These are phyloP conservation scores for Anagyrus pseudococci DNA, from an alignment of 2,888 invertebrate genomes.

Conservation along the genomic window DNA sequence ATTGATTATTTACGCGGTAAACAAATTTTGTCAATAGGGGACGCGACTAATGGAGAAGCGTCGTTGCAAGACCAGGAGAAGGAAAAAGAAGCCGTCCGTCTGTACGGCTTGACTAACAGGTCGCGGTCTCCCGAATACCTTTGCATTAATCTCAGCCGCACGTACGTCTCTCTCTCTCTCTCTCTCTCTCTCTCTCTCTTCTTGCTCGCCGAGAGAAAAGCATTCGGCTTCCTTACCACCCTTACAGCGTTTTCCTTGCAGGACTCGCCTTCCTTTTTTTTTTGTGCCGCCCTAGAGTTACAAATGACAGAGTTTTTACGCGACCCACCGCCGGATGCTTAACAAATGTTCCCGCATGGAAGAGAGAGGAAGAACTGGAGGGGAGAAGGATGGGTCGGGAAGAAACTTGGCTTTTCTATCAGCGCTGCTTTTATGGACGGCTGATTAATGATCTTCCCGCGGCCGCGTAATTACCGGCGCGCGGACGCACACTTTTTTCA, in stretches of 20 bases:
- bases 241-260: no score
- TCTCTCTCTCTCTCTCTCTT: no score
- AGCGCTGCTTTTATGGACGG: constrained; percentile 29
- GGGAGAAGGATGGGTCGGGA: constrained; percentile 39
- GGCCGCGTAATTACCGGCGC: constrained; percentile 38
- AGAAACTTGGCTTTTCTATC: constrained; percentile 37
- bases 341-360: constrained; percentile 47
- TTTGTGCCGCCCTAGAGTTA: constrained; percentile 40
- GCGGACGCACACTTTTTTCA: not conserved
- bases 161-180: constrained; percentile 39
- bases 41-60: not conserved
- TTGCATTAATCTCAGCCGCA: constrained; percentile 47
- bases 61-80: not conserved
- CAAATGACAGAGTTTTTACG: constrained; percentile 49
- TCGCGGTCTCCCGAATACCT: constrained; percentile 38
- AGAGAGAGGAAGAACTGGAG: no score
- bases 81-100: not conserved
- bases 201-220: no score
- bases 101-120: not conserved
- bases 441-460: constrained; percentile 41
- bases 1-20: not conserved
- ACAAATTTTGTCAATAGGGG: not conserved
- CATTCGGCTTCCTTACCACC: no score
- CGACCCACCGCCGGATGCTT: constrained; percentile 33
- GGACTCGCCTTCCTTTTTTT: constrained; percentile 22